Evolutionary conservation across 2,888 invertebrate genomes (phyloP).

Genomic region (Adineta ricciae): DNA sequence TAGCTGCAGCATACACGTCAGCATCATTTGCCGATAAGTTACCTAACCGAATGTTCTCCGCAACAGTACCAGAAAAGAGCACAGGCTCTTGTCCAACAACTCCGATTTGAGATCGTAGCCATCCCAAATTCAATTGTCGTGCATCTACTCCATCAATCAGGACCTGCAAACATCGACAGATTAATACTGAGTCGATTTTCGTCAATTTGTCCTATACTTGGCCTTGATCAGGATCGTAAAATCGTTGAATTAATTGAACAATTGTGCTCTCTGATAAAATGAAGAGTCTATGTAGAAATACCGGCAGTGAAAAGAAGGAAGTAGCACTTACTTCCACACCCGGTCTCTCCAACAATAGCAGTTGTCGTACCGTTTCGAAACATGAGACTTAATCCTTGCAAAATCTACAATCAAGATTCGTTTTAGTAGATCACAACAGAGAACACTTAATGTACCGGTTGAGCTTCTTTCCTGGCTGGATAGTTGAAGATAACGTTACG

Average conservation of each 20-base stretch:
- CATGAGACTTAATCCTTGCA: too few relatives aligned
- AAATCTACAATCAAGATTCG: slow-evolving; percentile 48
- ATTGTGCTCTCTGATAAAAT: background rate
- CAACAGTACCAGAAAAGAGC: slow-evolving; percentile 56
- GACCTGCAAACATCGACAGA: slow-evolving; percentile 35
- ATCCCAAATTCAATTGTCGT: slow-evolving; percentile 51
- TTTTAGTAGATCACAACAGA: too few relatives aligned
- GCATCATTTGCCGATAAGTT: slow-evolving; percentile 40
- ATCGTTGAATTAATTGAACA: slow-evolving; percentile 20
- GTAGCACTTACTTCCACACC: slow-evolving; percentile 12
- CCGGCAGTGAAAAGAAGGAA: too few relatives aligned
- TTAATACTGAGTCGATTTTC: too few relatives aligned
- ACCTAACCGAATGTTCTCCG: slow-evolving; percentile 54
- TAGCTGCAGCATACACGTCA: too few relatives aligned
- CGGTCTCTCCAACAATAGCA: slow-evolving; percentile 26
- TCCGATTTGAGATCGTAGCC: slow-evolving; percentile 49
- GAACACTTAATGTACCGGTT: slow-evolving; percentile 41
- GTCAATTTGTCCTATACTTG: background rate
- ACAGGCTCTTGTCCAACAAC: slow-evolving; percentile 57
- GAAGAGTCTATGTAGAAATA: too few relatives aligned
- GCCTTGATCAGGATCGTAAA: slow-evolving; percentile 35
- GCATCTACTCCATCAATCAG: slow-evolving; percentile 52
- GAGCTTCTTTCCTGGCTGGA: slow-evolving; percentile 45
- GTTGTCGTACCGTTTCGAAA: slow-evolving; percentile 26
- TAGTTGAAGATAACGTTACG: slow-evolving; percentile 48